Percentiles rank a stretch among this genome's conserved stretches.
These are phyloP conservation scores for Cryptophagus acutangulus DNA, from an alignment of 2,888 invertebrate species.

Conservation along the genomic window DNA sequence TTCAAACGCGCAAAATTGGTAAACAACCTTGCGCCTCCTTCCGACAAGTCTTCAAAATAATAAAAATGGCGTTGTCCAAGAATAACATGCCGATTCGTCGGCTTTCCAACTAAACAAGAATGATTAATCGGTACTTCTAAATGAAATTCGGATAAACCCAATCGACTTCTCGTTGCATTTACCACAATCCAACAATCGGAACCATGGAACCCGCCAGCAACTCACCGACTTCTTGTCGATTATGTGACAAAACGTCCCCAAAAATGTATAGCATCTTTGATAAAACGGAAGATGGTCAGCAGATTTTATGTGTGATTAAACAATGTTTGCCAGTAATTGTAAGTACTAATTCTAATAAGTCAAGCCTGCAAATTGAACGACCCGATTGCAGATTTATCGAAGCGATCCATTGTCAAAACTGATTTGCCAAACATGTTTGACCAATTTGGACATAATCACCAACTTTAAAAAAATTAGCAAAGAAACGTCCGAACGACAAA, in stretches of 20 bases:
- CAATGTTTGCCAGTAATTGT: constrained; percentile 44
- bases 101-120: no score
- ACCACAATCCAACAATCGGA: constrained; percentile 8
- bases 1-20: no score
- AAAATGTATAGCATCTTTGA: constrained; percentile 45
- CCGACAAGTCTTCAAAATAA: no score
- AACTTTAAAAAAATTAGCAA: constrained; percentile 38
- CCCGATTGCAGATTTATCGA: constrained; percentile 42
- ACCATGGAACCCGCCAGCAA: constrained; percentile 26
- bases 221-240: constrained; percentile 39
- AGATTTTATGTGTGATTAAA: constrained; percentile 44
- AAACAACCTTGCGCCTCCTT: no score
- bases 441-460: constrained; percentile 35
- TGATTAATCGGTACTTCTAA: no score
- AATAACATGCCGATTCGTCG: no score
- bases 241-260: constrained; percentile 40
- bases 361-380: constrained; percentile 8
- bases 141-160: no score
- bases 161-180: no score
- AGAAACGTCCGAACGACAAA: constrained; percentile 38
- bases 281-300: constrained; percentile 42
- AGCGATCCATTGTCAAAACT: constrained; percentile 45
- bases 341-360: constrained; percentile 30
- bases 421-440: constrained; percentile 42
- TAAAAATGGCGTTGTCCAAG: no score